Base-by-base conservation (phyloP, 2,797 vertebrate species). In the Pteropus rufus region DNA sequence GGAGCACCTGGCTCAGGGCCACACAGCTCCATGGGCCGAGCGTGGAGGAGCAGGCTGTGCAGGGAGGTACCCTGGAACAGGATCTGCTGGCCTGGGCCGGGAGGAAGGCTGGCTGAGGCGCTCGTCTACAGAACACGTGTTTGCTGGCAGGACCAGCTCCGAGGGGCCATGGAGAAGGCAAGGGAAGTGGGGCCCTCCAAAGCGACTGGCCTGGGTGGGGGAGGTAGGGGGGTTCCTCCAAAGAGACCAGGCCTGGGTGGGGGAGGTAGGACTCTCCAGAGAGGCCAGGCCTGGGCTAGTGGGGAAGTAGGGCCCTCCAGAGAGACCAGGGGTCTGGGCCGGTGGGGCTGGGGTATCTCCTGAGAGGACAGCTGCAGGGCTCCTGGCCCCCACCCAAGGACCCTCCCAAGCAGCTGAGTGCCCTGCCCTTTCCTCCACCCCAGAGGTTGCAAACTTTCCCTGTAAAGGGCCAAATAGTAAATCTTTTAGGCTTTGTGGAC, bases 41-140 rank as follows among this genome's bases (percentile, higher is more conserved):
- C 16, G 1, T 0, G 1, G 15, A n/a, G 62, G 18, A 56, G 58
- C 7, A 83, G 5, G 0, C 7, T 58, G 5, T 1, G 12, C 5
- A 24, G 10, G 34, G 52, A 54, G 54, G 15, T 15, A 21, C 73
- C 64, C 24, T 21, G 70, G 76, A 36, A 7, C 69, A 64, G n/a
- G 70, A 73, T 44, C 34, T 21, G 23, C 26, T 23, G 24, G 64
- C 82, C 82, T 29, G 64, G 44, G n/a, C 46, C 82, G 46, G 3
- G 2, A 18, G 29, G 80, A 49, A 52, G 26, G 29, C 16, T 15
- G 52, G 24, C 26, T 62, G 11, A 12, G 11, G n/a, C 39, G 49
- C 70, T n/a, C 12, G 58, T 52, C 58, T 64, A 64, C 21, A 89
- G 44, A 49, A 29, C n/a, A 36, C 41, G 15, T 46, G n/a, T n/a